Conservation (phyloP, 2,797 vertebrate species). For the Enteromius paludinosus region DNA sequence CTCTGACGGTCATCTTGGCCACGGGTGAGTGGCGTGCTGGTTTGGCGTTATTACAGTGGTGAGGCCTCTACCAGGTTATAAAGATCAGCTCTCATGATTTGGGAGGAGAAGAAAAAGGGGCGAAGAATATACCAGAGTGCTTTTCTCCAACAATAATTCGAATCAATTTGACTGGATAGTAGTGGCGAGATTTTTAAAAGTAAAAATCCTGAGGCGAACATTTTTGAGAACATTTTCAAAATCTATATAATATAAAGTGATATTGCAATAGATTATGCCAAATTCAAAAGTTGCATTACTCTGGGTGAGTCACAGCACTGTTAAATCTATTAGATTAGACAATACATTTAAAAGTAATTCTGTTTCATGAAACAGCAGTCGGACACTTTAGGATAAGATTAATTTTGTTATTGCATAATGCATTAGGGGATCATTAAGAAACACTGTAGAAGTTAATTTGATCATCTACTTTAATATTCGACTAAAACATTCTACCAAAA, state of each 20-base stretch:
- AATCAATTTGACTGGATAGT: neutral
- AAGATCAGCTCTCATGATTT: neutral
- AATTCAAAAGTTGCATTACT: neutral
- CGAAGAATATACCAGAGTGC: neutral
- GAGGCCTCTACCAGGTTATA: neutral
- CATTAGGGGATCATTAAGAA: too few species aligned
- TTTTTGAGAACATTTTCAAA: neutral
- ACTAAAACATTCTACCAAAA: too few species aligned
- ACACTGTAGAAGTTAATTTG: too few species aligned
- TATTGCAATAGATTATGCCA: neutral
- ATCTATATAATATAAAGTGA: neutral
- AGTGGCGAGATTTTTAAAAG: neutral
- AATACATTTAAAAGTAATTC: neutral
- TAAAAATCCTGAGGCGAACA: neutral
- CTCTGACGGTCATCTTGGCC: slow-evolving; percentile 51
- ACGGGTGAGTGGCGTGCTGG: slow-evolving; percentile 14
- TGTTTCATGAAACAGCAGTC: neutral
- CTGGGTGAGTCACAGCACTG: neutral
- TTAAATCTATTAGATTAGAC: neutral
- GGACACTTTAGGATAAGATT: neutral
- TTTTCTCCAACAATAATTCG: neutral
- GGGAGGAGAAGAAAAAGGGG: neutral
- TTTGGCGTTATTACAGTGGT: slow-evolving; percentile 31
- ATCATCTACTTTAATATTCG: too few species aligned
- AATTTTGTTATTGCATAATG: neutral